phyloP scores from a whole-genome alignment of 2,797 vertebrate species.

The Lepilemur ruficaudatus region DNA sequence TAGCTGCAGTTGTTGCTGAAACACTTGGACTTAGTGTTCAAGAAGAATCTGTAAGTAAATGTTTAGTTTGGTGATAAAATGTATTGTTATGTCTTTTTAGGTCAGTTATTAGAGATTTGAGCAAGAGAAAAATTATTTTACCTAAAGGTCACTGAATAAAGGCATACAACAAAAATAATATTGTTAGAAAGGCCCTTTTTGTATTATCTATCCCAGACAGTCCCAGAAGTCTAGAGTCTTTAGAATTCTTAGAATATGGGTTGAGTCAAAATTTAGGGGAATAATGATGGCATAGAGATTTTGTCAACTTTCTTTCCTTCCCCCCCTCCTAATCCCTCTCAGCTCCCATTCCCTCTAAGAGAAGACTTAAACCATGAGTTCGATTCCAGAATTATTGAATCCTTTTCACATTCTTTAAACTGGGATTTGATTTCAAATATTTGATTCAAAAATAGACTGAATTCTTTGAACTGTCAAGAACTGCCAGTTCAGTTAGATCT shows the following conservation, averaged over 20 bases:
- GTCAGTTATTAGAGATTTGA: slow-evolving; percentile 25
- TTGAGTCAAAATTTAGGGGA: background rate
- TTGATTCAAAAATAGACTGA: background rate
- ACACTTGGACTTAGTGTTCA: slow-evolving; percentile 88
- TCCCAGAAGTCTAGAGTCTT: background rate
- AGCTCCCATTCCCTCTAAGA: background rate
- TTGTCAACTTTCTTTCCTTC: background rate
- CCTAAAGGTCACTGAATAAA: background rate
- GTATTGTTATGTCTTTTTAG: background rate
- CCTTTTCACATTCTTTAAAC: slow-evolving; percentile 19
- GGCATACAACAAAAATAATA: background rate
- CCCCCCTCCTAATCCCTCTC: background rate
- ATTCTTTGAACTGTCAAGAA: background rate
- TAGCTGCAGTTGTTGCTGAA: slow-evolving; percentile 88
- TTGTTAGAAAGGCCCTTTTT: background rate
- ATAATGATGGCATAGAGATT: background rate
- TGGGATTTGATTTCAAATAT: background rate
- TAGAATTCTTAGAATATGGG: background rate
- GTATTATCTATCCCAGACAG: background rate
- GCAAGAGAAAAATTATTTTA: slow-evolving; percentile 19
- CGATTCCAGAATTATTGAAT: slow-evolving; percentile 34
- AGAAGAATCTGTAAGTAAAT: slow-evolving; percentile 85
- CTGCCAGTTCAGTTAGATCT: background rate
- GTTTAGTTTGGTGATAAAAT: slow-evolving; percentile 38
- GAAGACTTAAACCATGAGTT: slow-evolving; percentile 7